Evolutionary conservation across 35 echinoderm and acorn worm species (phyloP).

Genomic region (Lytechinus variegatus): DNA sequence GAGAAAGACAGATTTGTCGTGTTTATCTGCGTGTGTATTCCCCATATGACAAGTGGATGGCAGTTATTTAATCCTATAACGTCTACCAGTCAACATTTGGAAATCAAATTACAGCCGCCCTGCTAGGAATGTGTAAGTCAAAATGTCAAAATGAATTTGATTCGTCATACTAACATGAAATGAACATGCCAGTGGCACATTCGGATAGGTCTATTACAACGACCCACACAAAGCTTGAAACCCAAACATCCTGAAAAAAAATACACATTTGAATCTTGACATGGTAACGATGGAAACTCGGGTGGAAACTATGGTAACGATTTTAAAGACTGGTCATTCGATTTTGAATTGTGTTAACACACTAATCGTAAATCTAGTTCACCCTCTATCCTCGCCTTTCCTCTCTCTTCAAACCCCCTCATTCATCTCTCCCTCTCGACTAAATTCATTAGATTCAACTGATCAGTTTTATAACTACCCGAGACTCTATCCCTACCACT

Average conservation of each 20-base stretch:
- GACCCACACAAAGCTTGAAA: background rate
- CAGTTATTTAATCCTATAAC: background rate
- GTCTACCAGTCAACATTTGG: background rate
- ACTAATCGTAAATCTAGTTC: too few species aligned
- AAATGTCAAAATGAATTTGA: background rate
- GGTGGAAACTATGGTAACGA: background rate
- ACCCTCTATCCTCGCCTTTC: too few species aligned
- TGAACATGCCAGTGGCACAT: background rate
- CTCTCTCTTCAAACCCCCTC: too few species aligned
- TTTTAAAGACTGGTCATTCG: too few species aligned
- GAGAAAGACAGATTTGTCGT: background rate
- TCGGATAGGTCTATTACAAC: background rate
- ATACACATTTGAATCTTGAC: background rate
- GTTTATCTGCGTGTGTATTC: background rate
- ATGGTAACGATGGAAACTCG: background rate
- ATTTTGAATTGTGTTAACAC: too few species aligned
- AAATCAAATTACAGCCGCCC: slow-evolving; percentile 6
- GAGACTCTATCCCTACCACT: too few species aligned
- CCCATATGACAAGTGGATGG: background rate
- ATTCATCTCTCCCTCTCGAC: too few species aligned
- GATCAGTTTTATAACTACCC: too few species aligned
- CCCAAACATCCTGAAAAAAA: slow-evolving; percentile 2
- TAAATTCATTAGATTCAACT: too few species aligned
- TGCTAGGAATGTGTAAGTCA: background rate
- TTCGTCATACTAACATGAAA: background rate